Percentiles rank a stretch among this genome's conserved stretches.
phyloP scores from a whole-genome alignment of 2,113 vertebrate genomes.

The Ptyas mucosa region DNA sequence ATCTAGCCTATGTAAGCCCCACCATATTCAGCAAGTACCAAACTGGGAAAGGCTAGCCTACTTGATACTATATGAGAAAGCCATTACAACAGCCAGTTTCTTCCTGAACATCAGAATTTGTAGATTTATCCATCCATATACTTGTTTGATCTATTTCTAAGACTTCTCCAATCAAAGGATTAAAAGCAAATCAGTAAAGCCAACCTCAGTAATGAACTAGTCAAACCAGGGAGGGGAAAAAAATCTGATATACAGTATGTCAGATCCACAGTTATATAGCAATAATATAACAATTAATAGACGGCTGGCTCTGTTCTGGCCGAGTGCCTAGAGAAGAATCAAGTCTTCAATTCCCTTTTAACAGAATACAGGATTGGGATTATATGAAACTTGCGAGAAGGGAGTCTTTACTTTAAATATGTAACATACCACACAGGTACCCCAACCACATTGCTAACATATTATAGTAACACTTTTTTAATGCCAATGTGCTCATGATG shows the following conservation, averaged over 20 bases:
- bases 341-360: background rate
- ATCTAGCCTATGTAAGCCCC: background rate
- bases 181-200: background rate
- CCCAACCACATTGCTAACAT: background rate
- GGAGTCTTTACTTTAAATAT: background rate
- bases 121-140: background rate
- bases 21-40: background rate
- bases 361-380: background rate
- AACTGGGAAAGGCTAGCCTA: background rate
- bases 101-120: background rate
- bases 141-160: background rate
- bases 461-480: background rate
- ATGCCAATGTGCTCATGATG: background rate
- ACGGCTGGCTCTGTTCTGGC: background rate
- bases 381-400: background rate
- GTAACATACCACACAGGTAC: background rate
- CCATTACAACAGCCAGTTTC: background rate
- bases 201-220: no score
- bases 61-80: background rate
- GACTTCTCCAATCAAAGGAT: background rate
- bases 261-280: background rate
- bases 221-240: background rate
- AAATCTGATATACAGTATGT: background rate
- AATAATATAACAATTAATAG: background rate
- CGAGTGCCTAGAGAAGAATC: background rate